Conservation (phyloP, 2,797 vertebrate species). For the Neosalanx taihuensis region DNA sequence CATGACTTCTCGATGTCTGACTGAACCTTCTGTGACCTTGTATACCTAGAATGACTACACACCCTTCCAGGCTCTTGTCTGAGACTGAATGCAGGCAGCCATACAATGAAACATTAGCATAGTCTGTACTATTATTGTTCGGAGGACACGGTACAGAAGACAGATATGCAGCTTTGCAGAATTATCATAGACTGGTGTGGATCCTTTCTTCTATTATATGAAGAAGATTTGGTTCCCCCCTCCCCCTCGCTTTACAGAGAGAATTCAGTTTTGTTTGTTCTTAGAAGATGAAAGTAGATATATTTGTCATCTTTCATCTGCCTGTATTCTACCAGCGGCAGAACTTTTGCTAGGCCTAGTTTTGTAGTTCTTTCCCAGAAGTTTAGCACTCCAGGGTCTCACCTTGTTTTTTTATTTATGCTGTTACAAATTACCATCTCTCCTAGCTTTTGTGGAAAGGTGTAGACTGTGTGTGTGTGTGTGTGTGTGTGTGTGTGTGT, state of each 20-base stretch:
- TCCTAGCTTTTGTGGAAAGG: not conserved
- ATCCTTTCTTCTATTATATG: not conserved
- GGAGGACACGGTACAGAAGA: not conserved
- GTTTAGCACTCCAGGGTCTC: conserved; percentile 12
- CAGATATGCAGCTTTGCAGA: not conserved
- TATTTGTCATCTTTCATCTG: not conserved
- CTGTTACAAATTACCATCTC: conserved; percentile 38
- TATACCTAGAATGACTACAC: not conserved
- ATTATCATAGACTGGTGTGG: not conserved
- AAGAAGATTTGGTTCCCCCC: not conserved
- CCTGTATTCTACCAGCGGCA: not conserved
- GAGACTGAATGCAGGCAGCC: not conserved
- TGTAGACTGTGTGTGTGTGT: not conserved
- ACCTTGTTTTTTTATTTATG: conserved; percentile 32
- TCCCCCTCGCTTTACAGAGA: not conserved
- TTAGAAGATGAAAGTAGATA: not conserved
- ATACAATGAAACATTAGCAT: not conserved
- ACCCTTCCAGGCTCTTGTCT: not conserved
- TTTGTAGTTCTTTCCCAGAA: not conserved
- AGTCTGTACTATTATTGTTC: not conserved
- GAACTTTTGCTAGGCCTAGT: not conserved
- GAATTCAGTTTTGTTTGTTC: not conserved
- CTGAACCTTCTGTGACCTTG: conserved; percentile 5
- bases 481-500: too few species aligned
- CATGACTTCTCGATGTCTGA: not conserved